Percentiles rank a stretch among this genome's conserved stretches.
Conservation (phyloP, 1,140 invertebrate genomes). For the Drosophila repletoides region DNA sequence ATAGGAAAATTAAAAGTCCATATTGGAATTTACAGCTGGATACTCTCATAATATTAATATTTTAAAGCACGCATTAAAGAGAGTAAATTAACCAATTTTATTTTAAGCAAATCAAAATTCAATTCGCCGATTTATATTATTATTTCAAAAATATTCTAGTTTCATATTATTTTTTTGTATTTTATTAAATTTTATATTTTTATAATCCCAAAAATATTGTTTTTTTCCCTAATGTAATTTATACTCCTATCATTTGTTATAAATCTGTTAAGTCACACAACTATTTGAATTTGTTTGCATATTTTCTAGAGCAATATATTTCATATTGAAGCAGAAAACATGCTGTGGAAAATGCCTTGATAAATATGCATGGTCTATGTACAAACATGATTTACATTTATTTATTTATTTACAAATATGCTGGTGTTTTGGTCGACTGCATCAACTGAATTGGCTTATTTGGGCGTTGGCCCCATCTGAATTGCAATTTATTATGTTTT, state of each 20-base stretch:
- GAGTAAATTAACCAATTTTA: too few relatives aligned
- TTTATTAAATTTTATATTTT: background rate
- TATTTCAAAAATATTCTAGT: too few relatives aligned
- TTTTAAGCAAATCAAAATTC: too few relatives aligned
- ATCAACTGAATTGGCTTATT: slow-evolving; percentile 13
- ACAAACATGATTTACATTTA: slow-evolving; percentile 29
- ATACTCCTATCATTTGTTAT: background rate
- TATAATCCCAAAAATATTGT: background rate
- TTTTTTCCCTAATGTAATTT: background rate
- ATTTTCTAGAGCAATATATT: background rate
- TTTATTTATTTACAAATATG: slow-evolving; percentile 22
- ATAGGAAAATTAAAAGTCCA: too few relatives aligned
- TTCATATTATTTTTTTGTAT: background rate
- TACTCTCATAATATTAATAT: too few relatives aligned
- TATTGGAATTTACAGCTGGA: too few relatives aligned
- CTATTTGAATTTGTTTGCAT: background rate
- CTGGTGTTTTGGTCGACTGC: background rate
- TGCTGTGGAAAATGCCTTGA: slow-evolving; percentile 5
- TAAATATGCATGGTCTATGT: background rate
- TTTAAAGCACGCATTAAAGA: too few relatives aligned
- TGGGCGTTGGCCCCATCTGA: background rate
- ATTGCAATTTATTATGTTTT: slow-evolving; percentile 39
- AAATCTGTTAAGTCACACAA: background rate
- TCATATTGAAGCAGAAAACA: slow-evolving; percentile 2
- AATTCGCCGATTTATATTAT: too few relatives aligned